These are phyloP conservation scores for Oscheius onirici DNA, from an alignment of 2,888 invertebrate genomes.

Conservation along the genomic window DNA sequence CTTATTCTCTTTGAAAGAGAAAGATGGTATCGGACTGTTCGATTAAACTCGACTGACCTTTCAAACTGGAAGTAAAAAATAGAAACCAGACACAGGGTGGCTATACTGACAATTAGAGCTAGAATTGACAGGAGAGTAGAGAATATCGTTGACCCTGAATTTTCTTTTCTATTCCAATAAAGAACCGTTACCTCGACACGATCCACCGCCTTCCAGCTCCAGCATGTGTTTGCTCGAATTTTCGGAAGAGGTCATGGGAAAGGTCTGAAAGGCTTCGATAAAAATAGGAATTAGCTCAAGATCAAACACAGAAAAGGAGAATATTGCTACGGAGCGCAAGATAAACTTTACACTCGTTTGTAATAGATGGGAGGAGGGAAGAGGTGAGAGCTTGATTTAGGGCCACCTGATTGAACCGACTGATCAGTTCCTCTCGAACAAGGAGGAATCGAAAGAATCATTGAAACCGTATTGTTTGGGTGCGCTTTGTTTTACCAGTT, in stretches of 20 bases:
- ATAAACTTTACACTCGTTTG: too few relatives aligned
- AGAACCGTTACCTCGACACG: neutral
- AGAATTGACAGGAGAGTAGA: neutral
- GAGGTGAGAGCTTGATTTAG: too few relatives aligned
- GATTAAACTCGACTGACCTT: neutral
- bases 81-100: conserved; percentile 1
- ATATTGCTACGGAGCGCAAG: too few relatives aligned
- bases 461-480: too few relatives aligned
- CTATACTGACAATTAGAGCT: conserved; percentile 19
- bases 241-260: conserved; percentile 11
- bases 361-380: too few relatives aligned
- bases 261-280: neutral
- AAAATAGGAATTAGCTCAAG: neutral
- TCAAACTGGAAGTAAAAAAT: conserved; percentile 19
- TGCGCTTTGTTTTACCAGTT: too few relatives aligned
- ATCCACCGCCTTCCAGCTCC: neutral
- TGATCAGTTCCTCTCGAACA: too few relatives aligned
- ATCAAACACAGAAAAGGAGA: too few relatives aligned
- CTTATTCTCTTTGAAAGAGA: neutral
- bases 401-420: too few relatives aligned
- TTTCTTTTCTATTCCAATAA: neutral
- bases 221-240: conserved; percentile 13
- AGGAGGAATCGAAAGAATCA: too few relatives aligned
- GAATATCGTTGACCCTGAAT: neutral
- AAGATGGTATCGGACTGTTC: neutral